Conservation (phyloP, 1,140 invertebrate species). For the Drosophila azteca region DNA sequence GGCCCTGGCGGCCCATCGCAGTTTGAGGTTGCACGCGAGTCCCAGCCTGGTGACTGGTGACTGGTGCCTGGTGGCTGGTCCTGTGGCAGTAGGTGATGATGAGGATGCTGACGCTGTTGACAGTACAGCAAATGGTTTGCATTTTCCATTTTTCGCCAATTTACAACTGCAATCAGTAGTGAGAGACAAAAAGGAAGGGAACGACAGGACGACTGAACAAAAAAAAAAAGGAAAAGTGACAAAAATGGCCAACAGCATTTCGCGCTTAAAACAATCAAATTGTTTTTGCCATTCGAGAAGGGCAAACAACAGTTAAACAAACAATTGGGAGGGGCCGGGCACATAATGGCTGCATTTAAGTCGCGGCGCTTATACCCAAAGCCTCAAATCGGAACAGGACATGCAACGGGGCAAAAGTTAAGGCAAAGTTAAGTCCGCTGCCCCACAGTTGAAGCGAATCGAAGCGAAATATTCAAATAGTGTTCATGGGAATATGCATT, state of each 20-base stretch:
- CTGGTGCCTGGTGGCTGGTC: not conserved
- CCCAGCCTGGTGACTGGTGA: not conserved
- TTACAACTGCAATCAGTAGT: constrained; percentile 60
- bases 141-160: constrained; percentile 41
- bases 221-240: constrained; percentile 28
- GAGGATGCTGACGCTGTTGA: constrained; percentile 52
- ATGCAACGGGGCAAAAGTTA: constrained; percentile 22
- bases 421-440: constrained; percentile 10
- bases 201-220: too few species aligned
- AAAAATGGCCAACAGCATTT: constrained; percentile 50
- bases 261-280: constrained; percentile 69
- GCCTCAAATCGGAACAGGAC: constrained; percentile 21
- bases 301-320: constrained; percentile 19
- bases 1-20: constrained; percentile 16
- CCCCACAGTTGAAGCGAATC: too few species aligned
- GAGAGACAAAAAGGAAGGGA: too few species aligned
- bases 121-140: constrained; percentile 45
- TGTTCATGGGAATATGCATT: not conserved
- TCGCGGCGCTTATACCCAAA: constrained; percentile 16
- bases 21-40: constrained; percentile 13
- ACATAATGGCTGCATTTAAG: constrained; percentile 37
- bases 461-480: constrained; percentile 5
- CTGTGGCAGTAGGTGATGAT: constrained; percentile 32
- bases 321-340: constrained; percentile 1
- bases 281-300: constrained; percentile 38